Evolutionary conservation across 2,888 invertebrate genomes (phyloP).

Genomic region (Carcina quercana): DNA sequence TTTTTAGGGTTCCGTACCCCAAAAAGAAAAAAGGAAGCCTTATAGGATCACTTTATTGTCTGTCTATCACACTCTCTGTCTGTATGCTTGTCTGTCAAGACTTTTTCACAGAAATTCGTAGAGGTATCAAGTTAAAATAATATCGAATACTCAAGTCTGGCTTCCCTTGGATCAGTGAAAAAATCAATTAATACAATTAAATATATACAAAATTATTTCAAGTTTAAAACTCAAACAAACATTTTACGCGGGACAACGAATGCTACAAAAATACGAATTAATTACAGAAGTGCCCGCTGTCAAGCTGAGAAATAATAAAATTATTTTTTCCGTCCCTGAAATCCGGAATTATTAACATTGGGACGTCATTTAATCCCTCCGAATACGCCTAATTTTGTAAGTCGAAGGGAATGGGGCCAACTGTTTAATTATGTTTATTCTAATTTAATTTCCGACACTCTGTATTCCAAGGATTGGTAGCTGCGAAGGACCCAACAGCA

Average conservation of each 20-base stretch:
- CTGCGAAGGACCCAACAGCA: background rate
- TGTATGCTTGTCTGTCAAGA: too few relatives aligned
- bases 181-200: too few relatives aligned
- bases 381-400: conserved; percentile 46
- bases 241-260: background rate
- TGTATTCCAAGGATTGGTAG: conserved; percentile 29
- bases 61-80: too few relatives aligned
- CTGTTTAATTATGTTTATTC: conserved; percentile 61
- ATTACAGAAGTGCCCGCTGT: conserved; percentile 38
- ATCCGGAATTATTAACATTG: conserved; percentile 45
- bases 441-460: conserved; percentile 54
- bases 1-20: too few relatives aligned
- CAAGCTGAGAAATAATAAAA: conserved; percentile 24
- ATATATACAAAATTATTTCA: too few relatives aligned
- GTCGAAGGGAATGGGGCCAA: conserved; percentile 46
- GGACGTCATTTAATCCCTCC: conserved; percentile 38
- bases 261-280: conserved; percentile 30
- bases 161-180: too few relatives aligned
- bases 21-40: too few relatives aligned
- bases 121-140: too few relatives aligned
- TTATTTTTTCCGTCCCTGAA: conserved; percentile 27
- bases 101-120: too few relatives aligned
- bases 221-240: too few relatives aligned
- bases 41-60: too few relatives aligned
- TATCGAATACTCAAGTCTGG: too few relatives aligned